Evolutionary conservation across 2,888 invertebrate species (phyloP).

Genomic region (Drosophila hamatofila): DNA sequence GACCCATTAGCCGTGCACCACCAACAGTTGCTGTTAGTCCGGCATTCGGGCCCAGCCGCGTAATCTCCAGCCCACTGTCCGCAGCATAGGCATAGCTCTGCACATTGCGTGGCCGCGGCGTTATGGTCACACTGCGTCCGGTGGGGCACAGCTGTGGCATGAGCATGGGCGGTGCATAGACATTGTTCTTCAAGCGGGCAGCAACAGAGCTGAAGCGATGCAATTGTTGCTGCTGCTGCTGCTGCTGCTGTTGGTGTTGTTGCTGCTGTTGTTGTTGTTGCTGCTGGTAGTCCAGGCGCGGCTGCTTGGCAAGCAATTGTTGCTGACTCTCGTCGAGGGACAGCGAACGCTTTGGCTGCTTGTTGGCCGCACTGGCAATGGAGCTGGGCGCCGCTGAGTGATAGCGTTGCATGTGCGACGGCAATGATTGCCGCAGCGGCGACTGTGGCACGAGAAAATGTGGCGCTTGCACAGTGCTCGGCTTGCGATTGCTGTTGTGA

Average conservation of each 20-base stretch:
- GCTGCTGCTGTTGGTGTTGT: conserved; percentile 15
- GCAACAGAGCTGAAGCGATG: conserved; percentile 22
- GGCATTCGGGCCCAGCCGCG: conserved; percentile 68
- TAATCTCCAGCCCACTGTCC: conserved; percentile 74
- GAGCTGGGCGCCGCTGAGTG: conserved; percentile 79
- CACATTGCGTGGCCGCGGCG: conserved; percentile 37
- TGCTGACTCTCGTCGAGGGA: conserved; percentile 78
- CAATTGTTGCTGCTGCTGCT: conserved; percentile 28
- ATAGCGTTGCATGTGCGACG: conserved; percentile 72
- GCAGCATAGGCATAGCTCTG: conserved; percentile 24
- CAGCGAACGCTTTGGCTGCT: conserved; percentile 81
- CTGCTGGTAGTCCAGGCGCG: conserved; percentile 73
- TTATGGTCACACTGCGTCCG: conserved; percentile 33
- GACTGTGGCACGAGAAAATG: conserved; percentile 21
- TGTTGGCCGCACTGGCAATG: conserved; percentile 83
- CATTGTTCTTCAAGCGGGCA: conserved; percentile 20
- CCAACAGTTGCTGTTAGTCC: not conserved
- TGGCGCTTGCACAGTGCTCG: conserved; percentile 12
- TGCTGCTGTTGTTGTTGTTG: conserved; percentile 30
- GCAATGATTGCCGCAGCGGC: conserved; percentile 76
- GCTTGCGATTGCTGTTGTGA: conserved; percentile 43
- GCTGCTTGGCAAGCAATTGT: conserved; percentile 66
- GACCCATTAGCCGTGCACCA: conserved; percentile 85
- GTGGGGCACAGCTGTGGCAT: conserved; percentile 55
- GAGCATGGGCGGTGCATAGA: conserved; percentile 35